Conservation (phyloP, 1,140 invertebrate genomes). For the Zaprionus africanus region DNA sequence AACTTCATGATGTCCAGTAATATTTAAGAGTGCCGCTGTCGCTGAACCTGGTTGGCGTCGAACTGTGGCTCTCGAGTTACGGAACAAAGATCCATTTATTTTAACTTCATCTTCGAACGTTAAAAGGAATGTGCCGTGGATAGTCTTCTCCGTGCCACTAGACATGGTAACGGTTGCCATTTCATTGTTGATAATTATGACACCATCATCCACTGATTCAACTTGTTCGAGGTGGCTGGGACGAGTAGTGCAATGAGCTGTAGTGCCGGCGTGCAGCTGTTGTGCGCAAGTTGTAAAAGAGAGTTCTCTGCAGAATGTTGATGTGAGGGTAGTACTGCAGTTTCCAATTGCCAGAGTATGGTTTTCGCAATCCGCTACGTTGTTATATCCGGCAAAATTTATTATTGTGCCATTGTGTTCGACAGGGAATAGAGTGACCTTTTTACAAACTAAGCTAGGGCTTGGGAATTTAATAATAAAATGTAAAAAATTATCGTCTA, state of each 20-base stretch:
- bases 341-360: conserved; percentile 1
- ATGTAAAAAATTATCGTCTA: conserved; percentile 47
- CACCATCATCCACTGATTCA: background rate
- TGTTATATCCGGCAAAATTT: background rate
- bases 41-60: conserved; percentile 3
- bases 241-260: conserved; percentile 5
- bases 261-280: conserved; percentile 12
- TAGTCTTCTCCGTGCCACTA: background rate
- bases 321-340: conserved; percentile 6
- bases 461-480: conserved; percentile 46
- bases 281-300: conserved; percentile 12
- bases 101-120: conserved; percentile 1
- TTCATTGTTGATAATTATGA: conserved; percentile 12
- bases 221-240: conserved; percentile 6
- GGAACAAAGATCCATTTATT: conserved; percentile 9
- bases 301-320: conserved; percentile 11
- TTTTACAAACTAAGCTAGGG: conserved; percentile 16
- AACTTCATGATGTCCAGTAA: conserved; percentile 30
- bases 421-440: conserved; percentile 5
- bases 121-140: conserved; percentile 7
- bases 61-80: conserved; percentile 1
- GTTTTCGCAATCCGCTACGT: conserved; percentile 6
- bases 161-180: background rate
- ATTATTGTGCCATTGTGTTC: conserved; percentile 15
- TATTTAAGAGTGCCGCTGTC: conserved; percentile 18